Percentiles rank a stretch among this genome's conserved stretches.
Conservation (phyloP, 2,797 vertebrate genomes). For the Falco novaeseelandiae region DNA sequence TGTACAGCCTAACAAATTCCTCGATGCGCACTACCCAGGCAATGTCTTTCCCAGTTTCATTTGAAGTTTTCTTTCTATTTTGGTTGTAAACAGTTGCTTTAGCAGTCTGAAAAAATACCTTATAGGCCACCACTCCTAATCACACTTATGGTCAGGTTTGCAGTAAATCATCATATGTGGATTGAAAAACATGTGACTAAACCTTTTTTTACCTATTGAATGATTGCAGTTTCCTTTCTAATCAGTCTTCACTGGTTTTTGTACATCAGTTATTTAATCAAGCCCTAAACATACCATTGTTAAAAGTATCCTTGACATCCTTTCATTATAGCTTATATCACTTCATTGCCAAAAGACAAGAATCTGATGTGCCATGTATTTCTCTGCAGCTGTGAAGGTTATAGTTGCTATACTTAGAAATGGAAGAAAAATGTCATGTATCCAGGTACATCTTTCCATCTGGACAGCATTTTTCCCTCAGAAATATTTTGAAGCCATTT, state of each 20-base stretch:
- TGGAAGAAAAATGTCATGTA: neutral
- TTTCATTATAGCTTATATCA: neutral
- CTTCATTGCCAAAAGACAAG: neutral
- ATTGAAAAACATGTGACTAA: neutral
- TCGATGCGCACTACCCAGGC: neutral
- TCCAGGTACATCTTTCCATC: neutral
- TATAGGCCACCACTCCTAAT: neutral
- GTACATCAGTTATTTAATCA: neutral
- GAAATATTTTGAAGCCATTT: neutral
- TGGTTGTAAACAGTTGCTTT: neutral
- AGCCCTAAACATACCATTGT: neutral
- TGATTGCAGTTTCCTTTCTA: neutral
- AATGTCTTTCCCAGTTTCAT: neutral
- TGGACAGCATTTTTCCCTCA: neutral
- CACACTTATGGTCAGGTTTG: neutral
- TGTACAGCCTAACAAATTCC: neutral
- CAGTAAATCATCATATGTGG: neutral
- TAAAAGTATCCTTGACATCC: neutral
- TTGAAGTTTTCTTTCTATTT: neutral
- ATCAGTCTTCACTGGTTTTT: neutral
- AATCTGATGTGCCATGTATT: neutral
- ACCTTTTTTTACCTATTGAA: neutral
- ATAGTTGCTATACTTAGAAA: neutral
- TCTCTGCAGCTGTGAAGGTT: neutral
- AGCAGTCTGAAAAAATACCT: neutral